A percentile compares a stretch with the other conserved stretches of the same genome.
Evolutionary conservation across 2,797 vertebrate species (phyloP).

Genomic region (Channa striata): DNA sequence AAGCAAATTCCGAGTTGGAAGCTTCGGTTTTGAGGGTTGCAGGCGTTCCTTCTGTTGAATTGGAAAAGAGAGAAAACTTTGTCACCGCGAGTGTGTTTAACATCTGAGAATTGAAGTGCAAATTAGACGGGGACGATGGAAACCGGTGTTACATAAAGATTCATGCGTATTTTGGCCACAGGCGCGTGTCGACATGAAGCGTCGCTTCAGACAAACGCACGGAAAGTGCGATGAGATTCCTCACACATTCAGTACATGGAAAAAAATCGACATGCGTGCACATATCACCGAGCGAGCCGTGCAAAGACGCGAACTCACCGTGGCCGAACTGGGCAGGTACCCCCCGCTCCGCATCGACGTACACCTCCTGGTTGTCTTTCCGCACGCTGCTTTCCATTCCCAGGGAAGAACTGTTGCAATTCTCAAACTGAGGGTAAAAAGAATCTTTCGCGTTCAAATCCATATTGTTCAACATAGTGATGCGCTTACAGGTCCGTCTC

Average conservation of each 20-base stretch:
- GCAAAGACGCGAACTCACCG: slow-evolving; percentile 84
- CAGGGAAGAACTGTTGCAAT: slow-evolving; percentile 85
- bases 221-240: slow-evolving; percentile 1
- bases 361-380: slow-evolving; percentile 86
- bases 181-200: slow-evolving; percentile 5
- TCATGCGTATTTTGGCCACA: slow-evolving; percentile 63
- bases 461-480: slow-evolving; percentile 92
- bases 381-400: slow-evolving; percentile 84
- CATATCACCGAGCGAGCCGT: slow-evolving; percentile 33
- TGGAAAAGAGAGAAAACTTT: slow-evolving; percentile 69
- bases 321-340: slow-evolving; percentile 87
- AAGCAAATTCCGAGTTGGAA: slow-evolving; percentile 86
- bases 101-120: slow-evolving; percentile 25
- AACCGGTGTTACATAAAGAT: slow-evolving; percentile 78
- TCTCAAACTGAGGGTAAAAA: slow-evolving; percentile 90
- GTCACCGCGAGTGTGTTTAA: slow-evolving; percentile 54
- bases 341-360: slow-evolving; percentile 83
- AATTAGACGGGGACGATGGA: slow-evolving; percentile 47
- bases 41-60: slow-evolving; percentile 81
- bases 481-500: slow-evolving; percentile 78
- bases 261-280: slow-evolving; percentile 37
- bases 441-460: slow-evolving; percentile 93
- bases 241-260: slow-evolving; percentile 10
- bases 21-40: slow-evolving; percentile 88
- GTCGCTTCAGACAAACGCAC: not conserved